Evolutionary conservation across 2,797 vertebrate genomes (phyloP).

Genomic region (Florisuga fusca): DNA sequence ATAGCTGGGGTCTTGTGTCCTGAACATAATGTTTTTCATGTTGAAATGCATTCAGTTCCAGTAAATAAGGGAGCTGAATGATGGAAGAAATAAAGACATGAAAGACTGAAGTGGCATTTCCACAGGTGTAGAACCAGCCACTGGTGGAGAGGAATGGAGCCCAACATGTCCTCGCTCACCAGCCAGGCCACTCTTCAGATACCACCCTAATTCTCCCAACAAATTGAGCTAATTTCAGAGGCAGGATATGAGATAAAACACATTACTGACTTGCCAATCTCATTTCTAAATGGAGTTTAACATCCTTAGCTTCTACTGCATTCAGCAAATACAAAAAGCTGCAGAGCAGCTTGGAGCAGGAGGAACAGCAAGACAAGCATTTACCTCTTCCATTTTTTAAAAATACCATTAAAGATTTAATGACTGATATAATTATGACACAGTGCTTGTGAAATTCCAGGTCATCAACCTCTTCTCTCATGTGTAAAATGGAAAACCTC

Average conservation of each 20-base stretch:
- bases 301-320: neutral
- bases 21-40: neutral
- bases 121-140: neutral
- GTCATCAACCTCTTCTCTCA: conserved; percentile 7
- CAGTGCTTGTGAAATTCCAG: neutral
- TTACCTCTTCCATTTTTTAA: neutral
- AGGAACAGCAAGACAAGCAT: rapidly evolving
- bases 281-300: neutral
- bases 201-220: neutral
- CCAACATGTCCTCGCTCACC: rapidly evolving
- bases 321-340: neutral
- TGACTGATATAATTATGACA: conserved; percentile 10
- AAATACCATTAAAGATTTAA: conserved; percentile 1
- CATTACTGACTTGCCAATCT: neutral
- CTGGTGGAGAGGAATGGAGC: neutral
- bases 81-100: neutral
- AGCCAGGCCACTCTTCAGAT: too few species aligned
- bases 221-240: neutral
- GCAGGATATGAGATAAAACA: neutral
- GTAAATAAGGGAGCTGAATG: neutral
- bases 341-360: neutral
- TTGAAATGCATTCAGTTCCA: neutral
- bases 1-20: neutral
- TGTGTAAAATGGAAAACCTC: conserved; percentile 13
- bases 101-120: neutral